Base-by-base conservation (phyloP, 2,797 vertebrate species). In the Sus cebifrons region DNA sequence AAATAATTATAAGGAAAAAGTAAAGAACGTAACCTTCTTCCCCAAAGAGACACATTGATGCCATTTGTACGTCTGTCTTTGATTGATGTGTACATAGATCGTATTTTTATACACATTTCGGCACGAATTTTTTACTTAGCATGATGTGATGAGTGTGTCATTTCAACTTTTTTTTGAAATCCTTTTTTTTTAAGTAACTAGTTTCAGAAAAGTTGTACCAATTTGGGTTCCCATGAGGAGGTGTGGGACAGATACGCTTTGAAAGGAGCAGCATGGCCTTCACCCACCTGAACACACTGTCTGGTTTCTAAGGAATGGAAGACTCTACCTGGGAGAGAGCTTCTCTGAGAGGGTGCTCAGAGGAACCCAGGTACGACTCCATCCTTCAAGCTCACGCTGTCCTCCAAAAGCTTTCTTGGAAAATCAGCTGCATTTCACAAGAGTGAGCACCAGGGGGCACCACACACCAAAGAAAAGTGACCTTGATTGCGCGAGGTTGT, bases 371-470 rank as follows among this genome's bases (percentile, higher is more conserved):
- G 23, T 3, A 2, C 0, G 21, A 3, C 25, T 67, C 60, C 18
- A 6, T 11, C 21, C 68, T 77, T 25, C n/a, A 54, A 3, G 21
- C 11, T 1, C n/a, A 2, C 5, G 7, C 0, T 10, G 18, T 21
- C 6, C 3, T 0, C 5, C 3, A 0, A 8, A 74, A n/a, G 20
- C 14, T 32, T 70, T 65, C 13, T 49, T 32, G n/a, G 14, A n/a
- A 1, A 81, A 40, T 27, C 20, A 17, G 2, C 16, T 81, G 91
- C 64, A 94, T 9, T 90, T 94, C 25, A 70, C 13, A 10, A 16
- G 1, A n/a, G 5, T 93, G 64, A 96, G 11, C 96, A 89, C 97
- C 86, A 97, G 97, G 65, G 58, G 93, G 86, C 94, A 77, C 44
- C 93, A 97, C 71, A 96, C 36, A 91, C 94, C 67, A 77, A 77